phyloP scores from a whole-genome alignment of 2,113 vertebrate genomes.

The Dasyornis broadbenti region DNA sequence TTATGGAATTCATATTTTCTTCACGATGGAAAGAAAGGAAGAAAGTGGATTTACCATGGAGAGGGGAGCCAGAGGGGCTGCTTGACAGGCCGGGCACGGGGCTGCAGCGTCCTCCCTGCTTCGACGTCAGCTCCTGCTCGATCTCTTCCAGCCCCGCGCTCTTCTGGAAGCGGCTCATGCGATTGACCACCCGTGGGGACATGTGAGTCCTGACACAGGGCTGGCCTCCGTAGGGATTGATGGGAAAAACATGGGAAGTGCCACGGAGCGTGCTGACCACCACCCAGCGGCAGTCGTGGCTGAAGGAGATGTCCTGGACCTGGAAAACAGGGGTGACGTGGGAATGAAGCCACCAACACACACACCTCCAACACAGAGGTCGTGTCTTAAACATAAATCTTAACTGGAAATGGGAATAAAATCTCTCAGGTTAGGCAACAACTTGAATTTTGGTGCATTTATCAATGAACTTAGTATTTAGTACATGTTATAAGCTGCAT shows the following conservation, averaged over 20 bases:
- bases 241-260: conserved; percentile 94
- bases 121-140: conserved; percentile 90
- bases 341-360: accelerated
- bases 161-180: conserved; percentile 98
- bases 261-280: conserved; percentile 94
- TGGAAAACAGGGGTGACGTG: background rate
- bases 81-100: conserved; percentile 92
- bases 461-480: background rate
- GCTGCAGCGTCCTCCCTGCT: conserved; percentile 89
- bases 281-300: conserved; percentile 96
- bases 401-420: background rate
- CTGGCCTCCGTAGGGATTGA: conserved; percentile 92
- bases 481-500: background rate
- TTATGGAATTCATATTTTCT: background rate
- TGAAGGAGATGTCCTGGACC: conserved; percentile 99
- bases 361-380: accelerated
- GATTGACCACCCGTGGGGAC: conserved; percentile 94
- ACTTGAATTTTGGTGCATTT: background rate
- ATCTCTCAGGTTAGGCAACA: accelerated
- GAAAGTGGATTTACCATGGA: conserved; percentile 82
- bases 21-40: background rate
- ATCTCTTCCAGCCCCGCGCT: conserved; percentile 97
- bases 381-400: background rate
- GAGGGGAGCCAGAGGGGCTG: conserved; percentile 92
- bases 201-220: conserved; percentile 94